Conservation (phyloP, 2,888 invertebrate genomes). For the Aelia acuminata region DNA sequence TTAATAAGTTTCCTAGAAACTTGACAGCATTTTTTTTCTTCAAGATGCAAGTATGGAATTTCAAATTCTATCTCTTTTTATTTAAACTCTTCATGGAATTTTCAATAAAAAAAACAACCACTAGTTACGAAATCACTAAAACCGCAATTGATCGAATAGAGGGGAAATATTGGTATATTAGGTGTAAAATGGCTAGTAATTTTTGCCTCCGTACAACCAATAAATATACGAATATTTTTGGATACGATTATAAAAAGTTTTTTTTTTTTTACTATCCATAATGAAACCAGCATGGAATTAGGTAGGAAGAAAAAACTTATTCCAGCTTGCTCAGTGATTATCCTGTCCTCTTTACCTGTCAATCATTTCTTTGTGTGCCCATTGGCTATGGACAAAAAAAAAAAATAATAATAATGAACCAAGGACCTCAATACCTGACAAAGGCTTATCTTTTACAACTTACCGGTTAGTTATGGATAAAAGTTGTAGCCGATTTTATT, state of each 20-base stretch:
- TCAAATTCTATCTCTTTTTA: no score
- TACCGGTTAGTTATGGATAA: not conserved
- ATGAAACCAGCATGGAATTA: not conserved
- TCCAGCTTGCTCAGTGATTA: not conserved
- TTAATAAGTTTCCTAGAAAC: no score
- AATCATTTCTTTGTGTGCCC: slow-evolving; percentile 16
- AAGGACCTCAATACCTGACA: not conserved
- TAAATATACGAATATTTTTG: no score
- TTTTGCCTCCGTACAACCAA: no score
- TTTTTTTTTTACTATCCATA: not conserved
- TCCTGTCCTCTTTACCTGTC: not conserved
- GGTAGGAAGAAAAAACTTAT: not conserved
- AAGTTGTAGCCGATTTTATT: not conserved
- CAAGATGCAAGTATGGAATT: no score
- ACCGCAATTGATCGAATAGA: no score
- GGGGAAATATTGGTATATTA: no score
- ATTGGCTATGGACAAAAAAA: slow-evolving; percentile 12
- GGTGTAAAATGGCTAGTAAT: no score
- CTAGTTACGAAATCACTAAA: no score
- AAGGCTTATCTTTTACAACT: not conserved
- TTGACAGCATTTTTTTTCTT: no score
- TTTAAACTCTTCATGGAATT: no score
- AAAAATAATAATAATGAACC: not conserved
- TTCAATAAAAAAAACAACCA: no score
- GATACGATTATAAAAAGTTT: not conserved